Base-by-base conservation (phyloP, 1,140 invertebrate genomes). In the Papilio polyxenes region DNA sequence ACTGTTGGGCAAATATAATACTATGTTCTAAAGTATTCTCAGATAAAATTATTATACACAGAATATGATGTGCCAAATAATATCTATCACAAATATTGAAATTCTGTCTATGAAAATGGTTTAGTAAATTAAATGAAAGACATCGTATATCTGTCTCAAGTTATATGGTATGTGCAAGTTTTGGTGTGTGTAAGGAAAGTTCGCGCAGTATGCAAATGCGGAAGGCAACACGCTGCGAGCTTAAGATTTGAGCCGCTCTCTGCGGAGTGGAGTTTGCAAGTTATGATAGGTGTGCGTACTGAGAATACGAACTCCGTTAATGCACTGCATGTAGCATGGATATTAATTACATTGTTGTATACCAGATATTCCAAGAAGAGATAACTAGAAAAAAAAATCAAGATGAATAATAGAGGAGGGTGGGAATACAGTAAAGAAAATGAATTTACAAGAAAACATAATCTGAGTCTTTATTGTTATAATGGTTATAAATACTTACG, bases 241-340 rank as follows among this genome's bases (percentile, higher is more conserved):
- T 56, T 78, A 78, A 56, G 76, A 78, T 78, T 78, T 78, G 76
- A 78, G 51, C 3, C 51, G 53, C 51, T 56, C 75, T 77, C 75
- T 53, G 49, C 51, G 76, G 76, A 78, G 11, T 59, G 31, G 76
- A 78, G 76, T 78, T 78, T 78, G 49, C 31, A 78, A 78, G 76
- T 78, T 78, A 78, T 78, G 76, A 78, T 78, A 78, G 76, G 49
- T 56, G 76, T 78, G 53, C 76, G 76, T 78, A 78, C 53, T 78
- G 76, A 78, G 76, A 78, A 78, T 78, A 78, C 49, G 31, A 78
- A 78, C 53, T 59, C 31, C 3, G 37, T 15, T 75, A 75, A 75
- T 48, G 44, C 37, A 75, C 1, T 48, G 40, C 5, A 48, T 75
- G 44, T 72, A 72, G 20, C 56, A 9, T 13, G 11, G 23, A 37